Percentiles rank a stretch among this genome's conserved stretches.
phyloP scores from a whole-genome alignment of 1,140 invertebrate species.

The Brachionus paranguensis region DNA sequence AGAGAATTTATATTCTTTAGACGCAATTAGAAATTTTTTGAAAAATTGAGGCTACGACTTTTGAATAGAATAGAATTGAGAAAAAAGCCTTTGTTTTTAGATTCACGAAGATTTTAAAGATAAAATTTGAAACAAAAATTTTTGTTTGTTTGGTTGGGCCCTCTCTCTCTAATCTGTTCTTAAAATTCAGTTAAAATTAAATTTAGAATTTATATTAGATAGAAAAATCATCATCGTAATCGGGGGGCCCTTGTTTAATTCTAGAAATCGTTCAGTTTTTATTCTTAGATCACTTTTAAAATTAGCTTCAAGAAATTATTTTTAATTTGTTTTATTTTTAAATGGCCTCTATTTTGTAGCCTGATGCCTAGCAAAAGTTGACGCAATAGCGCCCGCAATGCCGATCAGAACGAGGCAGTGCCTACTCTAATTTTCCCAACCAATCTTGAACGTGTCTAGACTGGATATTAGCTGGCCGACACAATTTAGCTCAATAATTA shows the following conservation, averaged over 20 bases:
- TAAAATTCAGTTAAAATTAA: constrained; percentile 26
- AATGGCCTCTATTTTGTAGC: not conserved
- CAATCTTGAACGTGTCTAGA: not conserved
- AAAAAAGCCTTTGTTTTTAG: not conserved
- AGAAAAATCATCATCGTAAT: constrained; percentile 21
- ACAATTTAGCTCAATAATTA: not conserved
- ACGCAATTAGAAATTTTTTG: not conserved
- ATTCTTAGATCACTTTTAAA: constrained; percentile 9
- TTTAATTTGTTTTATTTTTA: not conserved
- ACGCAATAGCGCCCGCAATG: not conserved
- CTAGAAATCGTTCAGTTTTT: constrained; percentile 22
- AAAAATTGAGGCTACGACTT: not conserved
- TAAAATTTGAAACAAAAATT: not conserved
- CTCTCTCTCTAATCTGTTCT: not conserved
- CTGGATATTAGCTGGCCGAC: not conserved
- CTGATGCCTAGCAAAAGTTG: not conserved
- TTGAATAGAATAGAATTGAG: not conserved
- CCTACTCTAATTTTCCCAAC: not conserved
- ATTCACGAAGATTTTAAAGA: not conserved
- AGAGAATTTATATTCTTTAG: not conserved
- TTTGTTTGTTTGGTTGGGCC: not conserved
- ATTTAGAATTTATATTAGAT: constrained; percentile 33
- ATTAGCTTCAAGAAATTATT: not conserved
- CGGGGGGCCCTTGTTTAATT: not conserved
- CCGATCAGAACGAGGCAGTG: not conserved